Evolutionary conservation across 2,888 invertebrate species (phyloP).

Genomic region (Euclidia mi): DNA sequence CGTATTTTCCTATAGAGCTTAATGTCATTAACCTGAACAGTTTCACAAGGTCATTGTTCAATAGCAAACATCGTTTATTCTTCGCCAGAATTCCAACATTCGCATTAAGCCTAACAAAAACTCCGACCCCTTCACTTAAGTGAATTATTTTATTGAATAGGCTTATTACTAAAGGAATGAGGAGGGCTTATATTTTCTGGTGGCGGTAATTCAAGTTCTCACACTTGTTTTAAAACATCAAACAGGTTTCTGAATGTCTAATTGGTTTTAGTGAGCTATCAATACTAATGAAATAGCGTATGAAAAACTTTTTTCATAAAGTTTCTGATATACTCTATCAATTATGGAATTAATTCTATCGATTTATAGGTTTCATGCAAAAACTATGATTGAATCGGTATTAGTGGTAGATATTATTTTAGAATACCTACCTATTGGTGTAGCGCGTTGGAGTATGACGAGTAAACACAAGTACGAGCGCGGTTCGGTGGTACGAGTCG

Average conservation of each 20-base stretch:
- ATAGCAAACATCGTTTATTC: slow-evolving; percentile 49
- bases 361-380: slow-evolving; percentile 32
- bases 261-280: slow-evolving; percentile 56
- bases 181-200: slow-evolving; percentile 44
- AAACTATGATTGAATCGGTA: slow-evolving; percentile 39
- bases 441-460: not conserved
- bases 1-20: slow-evolving; percentile 21
- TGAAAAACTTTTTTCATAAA: slow-evolving; percentile 31
- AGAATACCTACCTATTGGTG: not conserved
- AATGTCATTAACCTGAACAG: slow-evolving; percentile 41
- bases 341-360: slow-evolving; percentile 44
- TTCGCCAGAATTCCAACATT: slow-evolving; percentile 46
- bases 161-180: slow-evolving; percentile 72
- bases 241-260: slow-evolving; percentile 54
- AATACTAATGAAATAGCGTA: slow-evolving; percentile 53
- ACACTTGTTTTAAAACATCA: slow-evolving; percentile 62
- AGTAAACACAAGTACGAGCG: slow-evolving; percentile 19
- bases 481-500: slow-evolving; percentile 12
- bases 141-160: slow-evolving; percentile 72
- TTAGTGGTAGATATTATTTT: not conserved
- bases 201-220: slow-evolving; percentile 58
- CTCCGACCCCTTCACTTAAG: slow-evolving; percentile 54
- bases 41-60: slow-evolving; percentile 48
- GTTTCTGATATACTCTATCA: slow-evolving; percentile 36
- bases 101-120: slow-evolving; percentile 56